These are phyloP conservation scores for Poeciliopsis turneri DNA, from an alignment of 2,797 vertebrate species.

Conservation along the genomic window DNA sequence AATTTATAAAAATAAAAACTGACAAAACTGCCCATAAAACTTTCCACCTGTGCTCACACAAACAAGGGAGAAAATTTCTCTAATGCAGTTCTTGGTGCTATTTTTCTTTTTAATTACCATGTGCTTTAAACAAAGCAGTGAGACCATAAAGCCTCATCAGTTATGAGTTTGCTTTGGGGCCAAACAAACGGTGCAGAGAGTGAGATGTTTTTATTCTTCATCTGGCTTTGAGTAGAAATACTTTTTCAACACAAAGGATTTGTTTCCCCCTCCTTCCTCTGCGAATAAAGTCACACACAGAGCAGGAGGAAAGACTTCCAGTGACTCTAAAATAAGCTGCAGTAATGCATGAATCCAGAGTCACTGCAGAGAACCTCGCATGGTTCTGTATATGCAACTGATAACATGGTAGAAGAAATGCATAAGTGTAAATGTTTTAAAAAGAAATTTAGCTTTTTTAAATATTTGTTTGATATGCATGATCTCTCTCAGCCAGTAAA, in stretches of 20 bases:
- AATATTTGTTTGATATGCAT: not conserved
- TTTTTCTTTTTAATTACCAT: not conserved
- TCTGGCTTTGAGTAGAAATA: not conserved
- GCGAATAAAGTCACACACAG: not conserved
- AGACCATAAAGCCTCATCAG: not conserved
- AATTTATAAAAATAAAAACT: not conserved
- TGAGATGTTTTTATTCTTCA: slow-evolving; percentile 2
- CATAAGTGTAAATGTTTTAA: not conserved
- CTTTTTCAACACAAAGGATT: not conserved
- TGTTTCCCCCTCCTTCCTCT: not conserved
- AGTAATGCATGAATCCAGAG: not conserved
- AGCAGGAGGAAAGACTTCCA: not conserved
- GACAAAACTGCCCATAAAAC: not conserved
- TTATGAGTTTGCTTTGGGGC: slow-evolving; percentile 2
- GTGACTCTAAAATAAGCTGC: not conserved
- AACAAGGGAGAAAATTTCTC: not conserved
- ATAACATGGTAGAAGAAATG: not conserved
- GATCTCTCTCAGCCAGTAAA: not conserved
- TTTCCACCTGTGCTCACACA: not conserved
- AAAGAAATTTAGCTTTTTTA: not conserved
- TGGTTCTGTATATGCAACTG: not conserved
- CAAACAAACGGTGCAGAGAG: not conserved
- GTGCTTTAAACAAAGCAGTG: not conserved
- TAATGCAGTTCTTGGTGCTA: not conserved
- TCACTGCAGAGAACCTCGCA: not conserved